phyloP scores from a whole-genome alignment of 2,797 vertebrate genomes.

The Pristis pectinata region DNA sequence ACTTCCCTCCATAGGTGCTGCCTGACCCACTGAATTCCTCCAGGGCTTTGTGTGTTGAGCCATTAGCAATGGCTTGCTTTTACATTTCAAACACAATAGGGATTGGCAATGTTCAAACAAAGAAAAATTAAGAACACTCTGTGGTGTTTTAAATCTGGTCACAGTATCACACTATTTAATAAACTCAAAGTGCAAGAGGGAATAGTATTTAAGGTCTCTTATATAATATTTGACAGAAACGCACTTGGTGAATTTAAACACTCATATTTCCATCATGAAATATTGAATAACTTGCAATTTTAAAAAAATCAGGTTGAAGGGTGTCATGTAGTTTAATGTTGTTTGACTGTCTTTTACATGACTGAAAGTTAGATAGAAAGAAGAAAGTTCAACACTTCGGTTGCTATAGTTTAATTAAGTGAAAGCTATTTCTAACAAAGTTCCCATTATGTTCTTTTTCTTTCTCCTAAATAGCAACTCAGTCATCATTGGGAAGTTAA shows the following conservation, averaged over 20 bases:
- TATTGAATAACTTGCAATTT: neutral
- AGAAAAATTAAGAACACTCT: neutral
- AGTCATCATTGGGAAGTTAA: neutral
- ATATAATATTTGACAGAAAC: neutral
- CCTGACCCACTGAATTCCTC: too few species aligned
- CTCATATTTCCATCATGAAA: neutral
- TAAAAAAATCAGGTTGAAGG: neutral
- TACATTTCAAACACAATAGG: neutral
- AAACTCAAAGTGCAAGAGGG: neutral
- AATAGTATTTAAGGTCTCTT: neutral
- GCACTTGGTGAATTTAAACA: neutral
- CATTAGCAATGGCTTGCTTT: neutral
- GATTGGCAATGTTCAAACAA: neutral
- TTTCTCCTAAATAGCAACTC: neutral
- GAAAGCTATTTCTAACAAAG: neutral
- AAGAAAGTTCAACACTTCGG: neutral
- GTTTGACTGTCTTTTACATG: neutral
- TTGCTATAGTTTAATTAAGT: neutral
- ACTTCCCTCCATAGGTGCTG: too few species aligned
- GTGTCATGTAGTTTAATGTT: neutral
- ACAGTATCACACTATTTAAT: neutral
- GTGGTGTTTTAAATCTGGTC: neutral
- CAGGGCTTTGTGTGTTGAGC: too few species aligned
- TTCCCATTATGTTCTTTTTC: neutral
- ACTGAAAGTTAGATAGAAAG: neutral